A percentile compares a stretch with the other conserved stretches of the same genome.
Evolutionary conservation across 1,140 invertebrate species (phyloP).

Genomic region (Drosophila sulfurigaster): DNA sequence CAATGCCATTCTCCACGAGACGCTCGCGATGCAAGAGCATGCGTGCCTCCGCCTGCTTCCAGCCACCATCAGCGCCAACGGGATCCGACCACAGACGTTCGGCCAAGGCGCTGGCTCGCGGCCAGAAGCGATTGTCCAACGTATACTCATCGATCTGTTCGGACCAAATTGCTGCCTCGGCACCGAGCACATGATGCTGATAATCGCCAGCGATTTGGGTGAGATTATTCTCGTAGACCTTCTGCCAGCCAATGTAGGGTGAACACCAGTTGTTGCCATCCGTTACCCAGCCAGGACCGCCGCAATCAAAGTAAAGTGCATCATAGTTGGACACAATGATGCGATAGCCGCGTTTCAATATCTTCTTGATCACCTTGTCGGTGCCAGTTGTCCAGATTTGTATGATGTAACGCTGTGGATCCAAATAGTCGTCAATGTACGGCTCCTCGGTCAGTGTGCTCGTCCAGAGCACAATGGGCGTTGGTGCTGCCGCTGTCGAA

Average conservation of each 20-base stretch:
- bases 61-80: slow-evolving; percentile 80
- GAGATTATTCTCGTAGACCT: slow-evolving; percentile 92
- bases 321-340: slow-evolving; percentile 94
- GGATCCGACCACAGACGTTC: slow-evolving; percentile 93
- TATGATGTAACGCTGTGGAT: slow-evolving; percentile 91
- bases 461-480: slow-evolving; percentile 92
- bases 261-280: slow-evolving; percentile 93
- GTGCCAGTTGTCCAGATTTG: slow-evolving; percentile 91
- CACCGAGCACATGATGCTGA: slow-evolving; percentile 88
- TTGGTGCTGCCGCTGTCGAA: slow-evolving; percentile 55
- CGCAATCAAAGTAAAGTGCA: slow-evolving; percentile 93
- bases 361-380: slow-evolving; percentile 88
- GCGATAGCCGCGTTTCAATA: slow-evolving; percentile 89
- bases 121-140: slow-evolving; percentile 91
- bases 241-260: slow-evolving; percentile 95
- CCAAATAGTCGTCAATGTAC: slow-evolving; percentile 88
- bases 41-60: slow-evolving; percentile 89
- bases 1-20: slow-evolving; percentile 88
- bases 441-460: slow-evolving; percentile 90
- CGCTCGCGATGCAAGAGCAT: slow-evolving; percentile 90
- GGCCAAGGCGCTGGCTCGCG: slow-evolving; percentile 91
- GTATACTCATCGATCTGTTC: slow-evolving; percentile 90
- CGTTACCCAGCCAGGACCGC: slow-evolving; percentile 88
- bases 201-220: slow-evolving; percentile 86
- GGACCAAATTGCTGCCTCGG: slow-evolving; percentile 92